Evolutionary conservation across 2,797 vertebrate genomes (phyloP), one percentile per base, ranked within the genome.

Genomic region (Novumbra hubbsi): DNA sequence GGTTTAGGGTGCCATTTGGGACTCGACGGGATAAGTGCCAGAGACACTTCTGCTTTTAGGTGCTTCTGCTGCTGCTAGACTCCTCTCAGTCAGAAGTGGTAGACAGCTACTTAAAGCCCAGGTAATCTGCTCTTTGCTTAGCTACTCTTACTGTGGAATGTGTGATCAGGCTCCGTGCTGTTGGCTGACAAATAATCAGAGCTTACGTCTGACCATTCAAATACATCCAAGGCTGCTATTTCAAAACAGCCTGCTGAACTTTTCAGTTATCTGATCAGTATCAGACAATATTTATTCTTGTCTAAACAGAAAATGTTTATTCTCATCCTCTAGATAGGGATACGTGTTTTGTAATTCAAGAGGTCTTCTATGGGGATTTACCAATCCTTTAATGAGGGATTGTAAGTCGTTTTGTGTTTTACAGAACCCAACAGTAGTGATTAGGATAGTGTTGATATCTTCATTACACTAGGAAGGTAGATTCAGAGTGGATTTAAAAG

Each of bases 101-200:
- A 19, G 48, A 32, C 60, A 64, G 74, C 73, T 75, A 45, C 78
- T 87, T 76, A 71, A 85, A 75, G 77, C 78, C 60, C 73, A 34
- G 65, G 63, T 75, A 74, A 73, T 74, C 30, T 50, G 55, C 38
- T 73, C 32, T 67, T 60, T 45, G 70, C 71, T 49, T 72, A 49
- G 21, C 21, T 60, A 69, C 48, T 71, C 79, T 83, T 79, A 75
- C 55, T 75, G 81, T 83, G 80, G 73, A 80, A 75, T 77, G 73
- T 83, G 80, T 74, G 81, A 86, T 84, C 78, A 80, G 78, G 76
- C 75, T 82, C 74, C n/a, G 16, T 6, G 12, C 68, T 80, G 77
- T 78, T 68, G 74, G 81, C 76, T 28, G 14, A 84, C 60, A 74
- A 73, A 78, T 81, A 1, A 60, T 79, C 79, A 55, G 75, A 64